Evolutionary conservation across 2,113 vertebrate species (phyloP).

Genomic region (Oreochromis spilurus): DNA sequence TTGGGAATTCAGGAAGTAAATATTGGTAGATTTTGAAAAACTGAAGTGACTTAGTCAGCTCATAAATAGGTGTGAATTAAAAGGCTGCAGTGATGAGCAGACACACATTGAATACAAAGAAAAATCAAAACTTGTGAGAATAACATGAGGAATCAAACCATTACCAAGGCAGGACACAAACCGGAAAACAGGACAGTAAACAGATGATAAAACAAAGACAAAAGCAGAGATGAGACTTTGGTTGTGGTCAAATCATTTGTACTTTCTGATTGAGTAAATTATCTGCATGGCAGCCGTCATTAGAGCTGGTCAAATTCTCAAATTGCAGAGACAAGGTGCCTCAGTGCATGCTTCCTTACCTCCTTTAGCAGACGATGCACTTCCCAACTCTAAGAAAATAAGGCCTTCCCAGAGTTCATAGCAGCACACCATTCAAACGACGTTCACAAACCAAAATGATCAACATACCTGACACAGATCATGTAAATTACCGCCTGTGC

Average conservation of each 20-base stretch:
- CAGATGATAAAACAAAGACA: neutral
- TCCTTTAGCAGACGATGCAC: neutral
- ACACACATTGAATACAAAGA: neutral
- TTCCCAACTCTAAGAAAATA: neutral
- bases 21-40: neutral
- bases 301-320: neutral
- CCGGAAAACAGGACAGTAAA: neutral
- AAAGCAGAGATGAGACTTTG: neutral
- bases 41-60: neutral
- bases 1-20: neutral
- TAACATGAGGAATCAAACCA: neutral
- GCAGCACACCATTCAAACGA: neutral
- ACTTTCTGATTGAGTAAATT: neutral
- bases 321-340: neutral
- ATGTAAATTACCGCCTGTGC: neutral
- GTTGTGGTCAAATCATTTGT: neutral
- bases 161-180: neutral
- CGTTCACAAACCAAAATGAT: neutral
- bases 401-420: neutral
- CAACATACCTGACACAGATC: neutral
- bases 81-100: neutral
- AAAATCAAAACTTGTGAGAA: neutral
- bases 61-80: neutral
- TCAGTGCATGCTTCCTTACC: neutral
- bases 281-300: neutral